Percentiles rank a stretch among this genome's conserved stretches.
phyloP scores from a whole-genome alignment of 2,888 invertebrate genomes.

The Agrochola circellaris region DNA sequence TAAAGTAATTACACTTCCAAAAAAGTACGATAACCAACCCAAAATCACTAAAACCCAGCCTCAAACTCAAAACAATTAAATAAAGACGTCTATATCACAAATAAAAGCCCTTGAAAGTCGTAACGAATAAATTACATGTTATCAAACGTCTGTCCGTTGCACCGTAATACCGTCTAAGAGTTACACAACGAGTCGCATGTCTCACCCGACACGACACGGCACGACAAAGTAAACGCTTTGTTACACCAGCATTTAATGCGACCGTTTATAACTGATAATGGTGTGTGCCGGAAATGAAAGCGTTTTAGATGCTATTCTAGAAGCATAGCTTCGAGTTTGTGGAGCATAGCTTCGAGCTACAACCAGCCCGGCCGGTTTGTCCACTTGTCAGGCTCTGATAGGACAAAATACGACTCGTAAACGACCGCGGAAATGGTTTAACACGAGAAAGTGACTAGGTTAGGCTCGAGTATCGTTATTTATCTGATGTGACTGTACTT shows the following conservation, averaged over 20 bases:
- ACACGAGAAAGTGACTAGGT: slow-evolving; percentile 48
- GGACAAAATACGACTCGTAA: slow-evolving; percentile 49
- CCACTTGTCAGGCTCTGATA: slow-evolving; percentile 48
- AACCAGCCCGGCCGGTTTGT: slow-evolving; percentile 44
- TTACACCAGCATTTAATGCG: slow-evolving; percentile 48
- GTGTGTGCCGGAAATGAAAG: slow-evolving; percentile 58
- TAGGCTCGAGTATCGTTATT: slow-evolving; percentile 18
- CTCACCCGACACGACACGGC: slow-evolving; percentile 51
- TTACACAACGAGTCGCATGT: slow-evolving; percentile 65
- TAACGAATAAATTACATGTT: slow-evolving; percentile 66
- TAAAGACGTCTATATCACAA: slow-evolving; percentile 61
- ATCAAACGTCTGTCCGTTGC: slow-evolving; percentile 57
- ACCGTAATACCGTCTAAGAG: slow-evolving; percentile 55
- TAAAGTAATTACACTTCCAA: neutral
- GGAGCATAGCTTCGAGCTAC: slow-evolving; percentile 36
- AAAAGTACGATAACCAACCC: neutral
- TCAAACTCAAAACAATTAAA: slow-evolving; percentile 38
- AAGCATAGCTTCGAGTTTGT: slow-evolving; percentile 39
- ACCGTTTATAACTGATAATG: slow-evolving; percentile 58
- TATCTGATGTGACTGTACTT: slow-evolving; percentile 16
- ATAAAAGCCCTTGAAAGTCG: slow-evolving; percentile 52
- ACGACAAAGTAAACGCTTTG: slow-evolving; percentile 50
- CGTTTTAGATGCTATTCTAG: slow-evolving; percentile 33
- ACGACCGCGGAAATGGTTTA: slow-evolving; percentile 52
- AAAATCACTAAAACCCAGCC: neutral